Conservation (phyloP, 2,113 vertebrate species). For the Galbula dea region DNA sequence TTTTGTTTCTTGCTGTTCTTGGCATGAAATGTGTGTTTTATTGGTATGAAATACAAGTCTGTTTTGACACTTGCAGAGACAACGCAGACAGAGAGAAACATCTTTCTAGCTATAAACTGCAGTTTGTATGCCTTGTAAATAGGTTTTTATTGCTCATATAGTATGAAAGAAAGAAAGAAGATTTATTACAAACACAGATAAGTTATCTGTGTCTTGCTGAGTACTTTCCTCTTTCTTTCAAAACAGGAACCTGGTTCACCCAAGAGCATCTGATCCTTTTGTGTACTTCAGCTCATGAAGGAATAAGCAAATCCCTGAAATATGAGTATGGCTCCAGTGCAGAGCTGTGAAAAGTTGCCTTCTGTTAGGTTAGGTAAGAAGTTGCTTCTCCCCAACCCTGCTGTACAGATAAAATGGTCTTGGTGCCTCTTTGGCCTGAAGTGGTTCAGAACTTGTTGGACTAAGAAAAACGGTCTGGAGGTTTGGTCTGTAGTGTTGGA, state of each 20-base stretch:
- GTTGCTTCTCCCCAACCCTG: neutral
- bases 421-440: neutral
- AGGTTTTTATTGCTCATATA: constrained; percentile 34
- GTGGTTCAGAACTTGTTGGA: neutral
- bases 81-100: constrained; percentile 34
- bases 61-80: constrained; percentile 66
- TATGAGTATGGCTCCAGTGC: neutral
- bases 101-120: constrained; percentile 42
- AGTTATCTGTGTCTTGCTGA: constrained; percentile 32
- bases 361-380: neutral
- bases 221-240: constrained; percentile 45
- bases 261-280: neutral
- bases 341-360: neutral
- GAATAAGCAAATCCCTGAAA: neutral
- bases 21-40: constrained; percentile 46
- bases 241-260: constrained; percentile 43
- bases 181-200: constrained; percentile 6
- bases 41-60: constrained; percentile 62
- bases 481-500: neutral
- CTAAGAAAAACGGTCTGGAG: neutral
- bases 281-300: neutral
- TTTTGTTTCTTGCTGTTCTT: constrained; percentile 68
- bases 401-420: neutral
- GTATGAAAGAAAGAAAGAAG: neutral
- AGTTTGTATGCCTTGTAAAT: constrained; percentile 42